Conservation (phyloP, 2,797 vertebrate species). For the Coendou prehensilis region DNA sequence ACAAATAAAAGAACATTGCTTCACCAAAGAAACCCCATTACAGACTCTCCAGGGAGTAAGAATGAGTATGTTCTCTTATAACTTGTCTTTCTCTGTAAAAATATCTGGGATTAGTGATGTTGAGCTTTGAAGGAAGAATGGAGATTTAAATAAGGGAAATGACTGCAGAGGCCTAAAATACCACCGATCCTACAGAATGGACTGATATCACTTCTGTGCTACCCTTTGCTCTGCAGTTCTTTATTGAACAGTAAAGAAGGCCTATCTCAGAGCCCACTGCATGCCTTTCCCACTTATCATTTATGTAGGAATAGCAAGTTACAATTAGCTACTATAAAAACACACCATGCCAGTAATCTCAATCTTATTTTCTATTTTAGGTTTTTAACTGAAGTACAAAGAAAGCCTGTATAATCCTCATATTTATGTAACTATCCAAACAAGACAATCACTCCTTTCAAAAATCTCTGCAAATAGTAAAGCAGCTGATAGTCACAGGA, state of each 20-base stretch:
- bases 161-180: background rate
- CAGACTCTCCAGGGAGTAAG: background rate
- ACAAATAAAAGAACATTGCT: background rate
- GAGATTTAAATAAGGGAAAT: background rate
- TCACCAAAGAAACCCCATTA: background rate
- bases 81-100: background rate
- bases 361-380: constrained; percentile 65
- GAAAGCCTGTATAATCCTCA: constrained; percentile 33
- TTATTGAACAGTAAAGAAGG: background rate
- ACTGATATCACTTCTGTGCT: background rate
- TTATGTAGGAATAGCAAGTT: constrained; percentile 43
- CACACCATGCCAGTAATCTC: constrained; percentile 56
- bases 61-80: background rate
- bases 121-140: background rate
- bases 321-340: constrained; percentile 65
- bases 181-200: background rate
- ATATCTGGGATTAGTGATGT: background rate
- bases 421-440: background rate
- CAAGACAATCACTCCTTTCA: constrained; percentile 49
- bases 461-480: constrained; percentile 28
- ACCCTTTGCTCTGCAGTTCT: background rate
- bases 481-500: background rate
- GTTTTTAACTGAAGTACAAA: constrained; percentile 30
- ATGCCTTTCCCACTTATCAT: background rate
- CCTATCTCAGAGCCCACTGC: background rate